Conservation (phyloP, 92 coral and sea anemone genomes). For the Actinostola sp. region DNA sequence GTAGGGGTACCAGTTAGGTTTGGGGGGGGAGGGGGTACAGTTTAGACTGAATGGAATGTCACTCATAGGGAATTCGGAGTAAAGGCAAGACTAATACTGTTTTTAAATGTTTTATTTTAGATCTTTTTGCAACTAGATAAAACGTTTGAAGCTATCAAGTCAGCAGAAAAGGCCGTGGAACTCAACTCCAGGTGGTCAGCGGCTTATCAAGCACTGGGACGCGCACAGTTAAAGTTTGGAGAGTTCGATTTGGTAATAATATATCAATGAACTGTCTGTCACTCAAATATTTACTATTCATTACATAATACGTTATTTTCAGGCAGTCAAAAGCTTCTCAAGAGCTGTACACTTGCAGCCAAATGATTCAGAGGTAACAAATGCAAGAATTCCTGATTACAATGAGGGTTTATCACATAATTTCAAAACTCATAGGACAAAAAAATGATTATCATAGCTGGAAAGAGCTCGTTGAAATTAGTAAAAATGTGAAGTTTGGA, state of each 20-base stretch:
- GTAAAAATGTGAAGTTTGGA: too few species aligned
- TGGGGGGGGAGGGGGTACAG: too few species aligned
- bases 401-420: too few species aligned
- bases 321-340: constrained; percentile 90
- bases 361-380: constrained; percentile 76
- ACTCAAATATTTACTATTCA: not conserved
- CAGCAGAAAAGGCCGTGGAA: constrained; percentile 83
- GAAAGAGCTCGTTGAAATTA: too few species aligned
- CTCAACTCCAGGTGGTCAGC: constrained; percentile 73
- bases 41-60: too few species aligned
- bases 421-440: too few species aligned
- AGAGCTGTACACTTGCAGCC: constrained; percentile 84
- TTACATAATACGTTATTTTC: constrained; percentile 1
- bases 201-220: constrained; percentile 88
- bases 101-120: constrained; percentile 25
- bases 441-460: too few species aligned
- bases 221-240: constrained; percentile 93
- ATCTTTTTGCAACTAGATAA: constrained; percentile 80
- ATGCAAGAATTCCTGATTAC: too few species aligned
- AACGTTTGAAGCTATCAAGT: constrained; percentile 89
- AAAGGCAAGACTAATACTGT: not conserved
- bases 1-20: too few species aligned
- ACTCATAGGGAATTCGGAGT: not conserved
- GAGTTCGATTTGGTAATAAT: constrained; percentile 88
- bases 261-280: not conserved